phyloP scores from a whole-genome alignment of 1,140 invertebrate genomes.

The Drosophila pandora region DNA sequence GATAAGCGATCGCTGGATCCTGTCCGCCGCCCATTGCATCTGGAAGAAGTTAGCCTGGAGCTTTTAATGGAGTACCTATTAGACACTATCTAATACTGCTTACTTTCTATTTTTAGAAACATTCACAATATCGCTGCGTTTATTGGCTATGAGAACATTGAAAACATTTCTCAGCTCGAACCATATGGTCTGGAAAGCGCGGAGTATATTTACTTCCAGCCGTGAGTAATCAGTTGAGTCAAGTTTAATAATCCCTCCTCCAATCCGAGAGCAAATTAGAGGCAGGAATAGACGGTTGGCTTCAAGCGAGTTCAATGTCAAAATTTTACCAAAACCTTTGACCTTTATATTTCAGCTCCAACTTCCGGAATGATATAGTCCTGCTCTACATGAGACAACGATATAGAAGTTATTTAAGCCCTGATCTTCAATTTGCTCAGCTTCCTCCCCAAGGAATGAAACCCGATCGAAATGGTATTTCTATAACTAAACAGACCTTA shows the following conservation, averaged over 20 bases:
- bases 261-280: neutral
- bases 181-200: conserved; percentile 58
- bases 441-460: conserved; percentile 63
- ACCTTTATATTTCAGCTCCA: conserved; percentile 46
- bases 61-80: neutral
- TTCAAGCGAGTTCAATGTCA: conserved; percentile 1
- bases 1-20: conserved; percentile 70
- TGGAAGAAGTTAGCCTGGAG: conserved; percentile 62
- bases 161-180: conserved; percentile 46
- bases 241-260: conserved; percentile 40
- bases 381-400: conserved; percentile 51
- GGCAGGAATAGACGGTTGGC: neutral
- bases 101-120: conserved; percentile 37
- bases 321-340: neutral
- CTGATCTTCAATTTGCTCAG: conserved; percentile 49
- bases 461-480: conserved; percentile 58
- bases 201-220: conserved; percentile 78
- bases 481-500: neutral
- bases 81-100: neutral
- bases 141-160: conserved; percentile 70
- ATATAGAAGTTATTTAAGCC: conserved; percentile 24
- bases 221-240: conserved; percentile 56
- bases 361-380: conserved; percentile 76
- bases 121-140: conserved; percentile 58
- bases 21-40: conserved; percentile 72